phyloP scores from a whole-genome alignment of 2,797 vertebrate species.

The Phataginus tetradactyla region DNA sequence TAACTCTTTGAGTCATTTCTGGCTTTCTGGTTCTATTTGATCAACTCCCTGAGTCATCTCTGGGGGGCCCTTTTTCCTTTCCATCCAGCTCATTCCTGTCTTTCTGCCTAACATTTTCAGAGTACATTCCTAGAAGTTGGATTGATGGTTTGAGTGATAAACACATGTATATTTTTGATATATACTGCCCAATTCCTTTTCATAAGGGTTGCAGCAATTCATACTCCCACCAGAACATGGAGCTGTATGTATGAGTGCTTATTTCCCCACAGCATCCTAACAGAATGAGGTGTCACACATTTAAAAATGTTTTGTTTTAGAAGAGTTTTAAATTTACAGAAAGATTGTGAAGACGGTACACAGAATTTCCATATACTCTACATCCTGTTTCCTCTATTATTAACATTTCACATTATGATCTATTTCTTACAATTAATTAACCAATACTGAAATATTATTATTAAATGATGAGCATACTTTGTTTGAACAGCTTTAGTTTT shows the following conservation, averaged over 20 bases:
- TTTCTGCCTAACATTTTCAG: neutral
- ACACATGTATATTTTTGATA: neutral
- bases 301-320: neutral
- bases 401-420: neutral
- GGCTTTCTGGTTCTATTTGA: too few species aligned
- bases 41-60: too few species aligned
- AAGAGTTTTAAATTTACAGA: neutral
- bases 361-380: neutral
- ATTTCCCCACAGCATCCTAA: neutral
- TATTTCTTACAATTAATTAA: neutral
- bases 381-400: neutral
- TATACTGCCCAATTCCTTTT: neutral
- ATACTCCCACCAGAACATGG: neutral
- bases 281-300: neutral
- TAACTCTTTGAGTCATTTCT: too few species aligned
- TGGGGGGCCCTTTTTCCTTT: too few species aligned
- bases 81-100: too few species aligned
- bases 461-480: neutral
- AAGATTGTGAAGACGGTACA: neutral
- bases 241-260: neutral
- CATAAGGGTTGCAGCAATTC: neutral
- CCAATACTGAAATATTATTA: neutral
- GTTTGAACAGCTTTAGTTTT: neutral
- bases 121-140: neutral
- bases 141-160: neutral